A percentile compares a stretch with the other conserved stretches of the same genome.
Evolutionary conservation across 2,888 invertebrate species (phyloP).

Genomic region (Hirtodrosophila duncani): DNA sequence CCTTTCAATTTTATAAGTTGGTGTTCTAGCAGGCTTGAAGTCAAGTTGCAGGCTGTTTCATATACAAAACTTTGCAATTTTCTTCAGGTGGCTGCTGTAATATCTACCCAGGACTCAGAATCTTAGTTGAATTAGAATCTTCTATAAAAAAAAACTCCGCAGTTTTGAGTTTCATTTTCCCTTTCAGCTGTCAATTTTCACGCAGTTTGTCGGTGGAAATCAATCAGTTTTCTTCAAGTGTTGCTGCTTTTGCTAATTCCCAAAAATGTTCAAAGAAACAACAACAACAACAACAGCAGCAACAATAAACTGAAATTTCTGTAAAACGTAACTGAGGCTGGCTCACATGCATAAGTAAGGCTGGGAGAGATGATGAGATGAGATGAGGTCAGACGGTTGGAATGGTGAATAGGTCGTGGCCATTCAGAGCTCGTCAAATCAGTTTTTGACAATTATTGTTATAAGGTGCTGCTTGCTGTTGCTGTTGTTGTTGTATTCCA

Average conservation of each 20-base stretch:
- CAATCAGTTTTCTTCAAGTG: slow-evolving; percentile 22
- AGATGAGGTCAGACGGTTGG: slow-evolving; percentile 17
- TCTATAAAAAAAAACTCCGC: too few relatives aligned
- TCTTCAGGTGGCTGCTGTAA: too few relatives aligned
- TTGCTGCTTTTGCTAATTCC: slow-evolving; percentile 55
- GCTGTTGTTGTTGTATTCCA: too few relatives aligned
- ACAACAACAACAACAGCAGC: slow-evolving; percentile 3
- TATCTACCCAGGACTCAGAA: slow-evolving; percentile 13
- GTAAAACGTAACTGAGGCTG: slow-evolving; percentile 19
- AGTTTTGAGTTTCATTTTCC: too few relatives aligned
- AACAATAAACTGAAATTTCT: slow-evolving; percentile 46
- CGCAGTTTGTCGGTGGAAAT: slow-evolving; percentile 30
- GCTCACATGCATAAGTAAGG: slow-evolving; percentile 56
- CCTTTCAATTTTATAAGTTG: background rate
- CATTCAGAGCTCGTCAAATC: slow-evolving; percentile 60
- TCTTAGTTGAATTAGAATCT: slow-evolving; percentile 20
- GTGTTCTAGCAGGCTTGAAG: too few relatives aligned
- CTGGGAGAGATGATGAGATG: slow-evolving; percentile 3
- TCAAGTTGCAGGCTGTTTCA: too few relatives aligned
- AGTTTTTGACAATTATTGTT: slow-evolving; percentile 69
- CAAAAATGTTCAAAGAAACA: slow-evolving; percentile 16
- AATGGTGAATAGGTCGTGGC: slow-evolving; percentile 14
- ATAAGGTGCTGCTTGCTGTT: slow-evolving; percentile 50
- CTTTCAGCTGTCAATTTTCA: too few relatives aligned
- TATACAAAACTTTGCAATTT: too few relatives aligned